Conservation (phyloP, 1,140 invertebrate genomes). For the Papilio polytes region DNA sequence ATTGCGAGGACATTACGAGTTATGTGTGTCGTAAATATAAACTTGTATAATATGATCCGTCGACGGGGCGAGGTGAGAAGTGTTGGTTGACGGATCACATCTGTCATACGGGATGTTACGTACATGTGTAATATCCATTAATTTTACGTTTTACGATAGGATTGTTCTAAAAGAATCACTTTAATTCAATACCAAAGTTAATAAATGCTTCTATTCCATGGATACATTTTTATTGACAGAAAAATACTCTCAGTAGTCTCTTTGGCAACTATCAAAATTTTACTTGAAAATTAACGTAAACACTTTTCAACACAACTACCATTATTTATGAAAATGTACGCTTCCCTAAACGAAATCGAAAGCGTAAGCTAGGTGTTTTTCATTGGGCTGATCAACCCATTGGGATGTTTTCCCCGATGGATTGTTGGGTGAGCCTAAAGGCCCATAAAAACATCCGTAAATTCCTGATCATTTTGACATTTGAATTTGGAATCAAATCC, state of each 20-base stretch:
- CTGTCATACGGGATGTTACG: conserved; percentile 37
- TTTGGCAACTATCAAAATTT: background rate
- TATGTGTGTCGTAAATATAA: conserved; percentile 5
- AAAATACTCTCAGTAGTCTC: background rate
- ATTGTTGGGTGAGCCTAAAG: too few relatives aligned
- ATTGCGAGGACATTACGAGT: conserved; percentile 15
- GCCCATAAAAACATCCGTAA: background rate
- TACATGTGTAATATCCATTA: conserved; percentile 28
- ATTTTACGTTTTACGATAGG: conserved; percentile 8
- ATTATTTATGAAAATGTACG: too few relatives aligned
- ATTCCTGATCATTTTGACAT: background rate
- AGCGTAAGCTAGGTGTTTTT: too few relatives aligned
- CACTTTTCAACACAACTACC: too few relatives aligned
- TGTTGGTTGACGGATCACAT: conserved; percentile 43
- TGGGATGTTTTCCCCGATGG: too few relatives aligned
- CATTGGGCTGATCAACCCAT: too few relatives aligned
- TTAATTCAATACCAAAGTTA: background rate
- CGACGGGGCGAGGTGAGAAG: conserved; percentile 43
- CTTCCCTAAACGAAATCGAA: too few relatives aligned
- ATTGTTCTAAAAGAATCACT: background rate
- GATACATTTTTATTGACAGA: background rate
- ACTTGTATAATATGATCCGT: conserved; percentile 44
- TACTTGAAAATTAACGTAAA: background rate
- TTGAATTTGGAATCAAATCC: background rate
- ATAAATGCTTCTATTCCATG: background rate